Conservation (phyloP, 2,888 invertebrate genomes). For the Chaetoderma sp. region DNA sequence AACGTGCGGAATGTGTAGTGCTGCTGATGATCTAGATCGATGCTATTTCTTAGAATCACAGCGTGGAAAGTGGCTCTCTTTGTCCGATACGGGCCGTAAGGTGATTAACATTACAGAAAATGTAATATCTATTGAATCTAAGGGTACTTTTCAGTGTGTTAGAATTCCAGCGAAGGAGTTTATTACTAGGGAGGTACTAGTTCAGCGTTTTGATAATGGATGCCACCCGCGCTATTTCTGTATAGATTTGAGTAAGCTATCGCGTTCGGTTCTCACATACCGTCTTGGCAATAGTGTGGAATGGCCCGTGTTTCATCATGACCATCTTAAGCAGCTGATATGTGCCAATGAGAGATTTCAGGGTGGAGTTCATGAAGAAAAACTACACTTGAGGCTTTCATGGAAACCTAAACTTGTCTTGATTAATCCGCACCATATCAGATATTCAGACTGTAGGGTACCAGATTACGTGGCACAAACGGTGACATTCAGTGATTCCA, state of each 20-base stretch:
- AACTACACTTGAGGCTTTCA: background rate
- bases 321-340: constrained; percentile 40
- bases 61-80: constrained; percentile 46
- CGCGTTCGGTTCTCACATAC: constrained; percentile 51
- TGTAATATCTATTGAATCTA: constrained; percentile 32
- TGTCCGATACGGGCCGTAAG: constrained; percentile 14
- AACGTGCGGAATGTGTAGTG: constrained; percentile 36
- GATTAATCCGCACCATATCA: constrained; percentile 22
- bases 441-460: constrained; percentile 31
- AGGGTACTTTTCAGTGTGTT: constrained; percentile 41
- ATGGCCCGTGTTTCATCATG: constrained; percentile 47
- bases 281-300: constrained; percentile 46
- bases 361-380: background rate
- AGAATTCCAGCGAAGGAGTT: constrained; percentile 37
- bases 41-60: constrained; percentile 49
- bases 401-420: constrained; percentile 9
- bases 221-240: constrained; percentile 58
- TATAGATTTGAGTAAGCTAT: constrained; percentile 46
- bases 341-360: constrained; percentile 31
- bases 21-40: constrained; percentile 39
- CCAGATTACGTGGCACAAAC: constrained; percentile 30
- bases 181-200: constrained; percentile 27
- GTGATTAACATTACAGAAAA: constrained; percentile 27
- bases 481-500: constrained; percentile 40
- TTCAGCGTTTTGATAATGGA: constrained; percentile 56